Percentiles rank a stretch among this genome's conserved stretches.
Evolutionary conservation across 2,888 invertebrate genomes (phyloP).

Genomic region (Dynastes grantii): DNA sequence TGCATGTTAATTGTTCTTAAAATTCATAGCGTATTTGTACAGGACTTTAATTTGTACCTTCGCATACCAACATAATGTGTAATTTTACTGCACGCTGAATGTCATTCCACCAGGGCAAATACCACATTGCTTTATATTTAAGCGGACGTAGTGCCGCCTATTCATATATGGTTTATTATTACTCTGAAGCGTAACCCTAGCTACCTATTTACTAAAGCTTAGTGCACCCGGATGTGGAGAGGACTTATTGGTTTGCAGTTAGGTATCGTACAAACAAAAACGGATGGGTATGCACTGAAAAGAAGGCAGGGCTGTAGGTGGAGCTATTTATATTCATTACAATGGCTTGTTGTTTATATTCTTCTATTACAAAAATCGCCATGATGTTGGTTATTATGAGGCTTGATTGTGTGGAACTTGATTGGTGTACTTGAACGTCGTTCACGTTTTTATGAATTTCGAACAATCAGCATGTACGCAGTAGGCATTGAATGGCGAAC

Average conservation of each 20-base stretch:
- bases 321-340: constrained; percentile 32
- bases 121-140: constrained; percentile 10
- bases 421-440: constrained; percentile 1
- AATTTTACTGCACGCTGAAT: not conserved
- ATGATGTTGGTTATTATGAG: constrained; percentile 19
- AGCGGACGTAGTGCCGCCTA: constrained; percentile 20
- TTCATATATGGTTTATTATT: constrained; percentile 33
- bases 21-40: not conserved
- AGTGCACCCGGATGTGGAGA: constrained; percentile 24
- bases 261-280: constrained; percentile 16
- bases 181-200: constrained; percentile 24
- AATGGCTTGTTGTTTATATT: constrained; percentile 22
- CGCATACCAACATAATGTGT: not conserved
- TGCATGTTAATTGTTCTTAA: constrained; percentile 1
- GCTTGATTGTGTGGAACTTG: constrained; percentile 10
- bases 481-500: not conserved
- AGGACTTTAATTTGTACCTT: not conserved
- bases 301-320: constrained; percentile 36
- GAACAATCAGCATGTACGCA: not conserved
- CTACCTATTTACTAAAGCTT: constrained; percentile 21
- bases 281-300: constrained; percentile 8
- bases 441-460: not conserved
- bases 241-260: constrained; percentile 30
- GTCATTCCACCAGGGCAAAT: not conserved
- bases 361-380: constrained; percentile 15